Evolutionary conservation across 2,888 invertebrate genomes (phyloP).

Genomic region (Heliconius ismenius): DNA sequence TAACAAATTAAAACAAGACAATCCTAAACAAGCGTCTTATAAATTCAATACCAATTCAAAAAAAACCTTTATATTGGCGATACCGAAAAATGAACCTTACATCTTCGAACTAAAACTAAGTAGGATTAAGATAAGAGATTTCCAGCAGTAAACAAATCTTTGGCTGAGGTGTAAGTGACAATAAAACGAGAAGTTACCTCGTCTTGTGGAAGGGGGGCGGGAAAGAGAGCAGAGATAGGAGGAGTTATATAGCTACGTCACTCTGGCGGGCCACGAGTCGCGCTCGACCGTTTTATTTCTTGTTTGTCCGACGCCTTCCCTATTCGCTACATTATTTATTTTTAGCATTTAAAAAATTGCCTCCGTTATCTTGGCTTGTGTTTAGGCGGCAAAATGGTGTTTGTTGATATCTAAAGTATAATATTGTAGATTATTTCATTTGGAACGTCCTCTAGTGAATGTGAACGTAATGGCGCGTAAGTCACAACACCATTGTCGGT

Average conservation of each 20-base stretch:
- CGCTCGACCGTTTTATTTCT: conserved; percentile 74
- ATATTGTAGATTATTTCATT: conserved; percentile 80
- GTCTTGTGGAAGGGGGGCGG: conserved; percentile 68
- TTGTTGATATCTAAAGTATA: conserved; percentile 72
- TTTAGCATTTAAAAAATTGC: conserved; percentile 81
- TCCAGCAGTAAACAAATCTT: conserved; percentile 68
- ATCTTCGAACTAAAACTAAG: conserved; percentile 44
- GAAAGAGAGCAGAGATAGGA: conserved; percentile 47
- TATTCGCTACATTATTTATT: conserved; percentile 80
- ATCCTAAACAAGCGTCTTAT: conserved; percentile 70
- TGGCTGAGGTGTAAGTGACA: conserved; percentile 77
- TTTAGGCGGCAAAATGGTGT: conserved; percentile 73
- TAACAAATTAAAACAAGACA: conserved; percentile 49
- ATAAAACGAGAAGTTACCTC: conserved; percentile 79
- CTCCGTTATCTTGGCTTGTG: conserved; percentile 66
- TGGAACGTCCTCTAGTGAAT: conserved; percentile 70
- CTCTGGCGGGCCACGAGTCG: conserved; percentile 60
- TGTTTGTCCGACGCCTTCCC: conserved; percentile 73
- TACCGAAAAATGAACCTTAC: conserved; percentile 51
- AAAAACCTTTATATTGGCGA: conserved; percentile 12
- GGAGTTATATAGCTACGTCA: conserved; percentile 60
- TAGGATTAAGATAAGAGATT: conserved; percentile 50
- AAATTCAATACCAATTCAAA: conserved; percentile 45
- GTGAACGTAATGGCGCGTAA: conserved; percentile 71
- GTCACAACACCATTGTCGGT: conserved; percentile 68